These are phyloP conservation scores for Motacilla tschutschensis DNA, from an alignment of 2,113 vertebrate genomes.

Conservation along the genomic window DNA sequence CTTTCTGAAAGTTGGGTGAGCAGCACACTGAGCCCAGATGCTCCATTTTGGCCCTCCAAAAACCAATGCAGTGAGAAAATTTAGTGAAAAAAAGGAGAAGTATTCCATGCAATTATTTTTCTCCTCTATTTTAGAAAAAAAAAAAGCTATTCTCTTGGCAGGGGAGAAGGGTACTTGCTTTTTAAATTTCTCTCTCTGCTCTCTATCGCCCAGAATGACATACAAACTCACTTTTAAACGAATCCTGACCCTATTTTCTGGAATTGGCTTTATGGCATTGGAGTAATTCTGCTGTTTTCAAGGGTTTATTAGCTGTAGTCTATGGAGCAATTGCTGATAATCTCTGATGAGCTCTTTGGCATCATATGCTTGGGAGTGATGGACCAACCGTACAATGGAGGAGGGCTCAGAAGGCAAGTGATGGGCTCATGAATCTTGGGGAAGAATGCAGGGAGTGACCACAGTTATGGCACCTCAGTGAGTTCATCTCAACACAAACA, in stretches of 20 bases:
- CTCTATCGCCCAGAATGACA: not conserved
- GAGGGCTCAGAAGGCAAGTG: not conserved
- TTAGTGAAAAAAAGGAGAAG: fast-evolving
- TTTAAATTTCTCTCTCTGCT: not conserved
- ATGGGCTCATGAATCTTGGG: not conserved
- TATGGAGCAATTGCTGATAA: not conserved
- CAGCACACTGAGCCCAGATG: not conserved
- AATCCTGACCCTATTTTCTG: not conserved
- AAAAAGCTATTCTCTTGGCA: not conserved
- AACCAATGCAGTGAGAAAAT: not conserved
- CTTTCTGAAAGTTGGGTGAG: not conserved
- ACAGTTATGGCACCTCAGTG: not conserved
- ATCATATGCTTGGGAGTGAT: not conserved
- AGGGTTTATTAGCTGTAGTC: not conserved
- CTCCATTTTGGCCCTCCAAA: not conserved
- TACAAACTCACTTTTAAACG: not conserved
- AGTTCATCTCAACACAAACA: not conserved
- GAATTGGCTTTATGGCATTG: not conserved
- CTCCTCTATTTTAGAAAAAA: not conserved
- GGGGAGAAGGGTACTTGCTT: not conserved
- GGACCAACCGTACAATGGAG: not conserved
- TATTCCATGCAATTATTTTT: not conserved
- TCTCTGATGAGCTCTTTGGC: not conserved
- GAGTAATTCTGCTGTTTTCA: not conserved
- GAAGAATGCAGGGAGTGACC: not conserved